Evolutionary conservation across 2,888 invertebrate species (phyloP).

Genomic region (Scaptomyza caliginosa): DNA sequence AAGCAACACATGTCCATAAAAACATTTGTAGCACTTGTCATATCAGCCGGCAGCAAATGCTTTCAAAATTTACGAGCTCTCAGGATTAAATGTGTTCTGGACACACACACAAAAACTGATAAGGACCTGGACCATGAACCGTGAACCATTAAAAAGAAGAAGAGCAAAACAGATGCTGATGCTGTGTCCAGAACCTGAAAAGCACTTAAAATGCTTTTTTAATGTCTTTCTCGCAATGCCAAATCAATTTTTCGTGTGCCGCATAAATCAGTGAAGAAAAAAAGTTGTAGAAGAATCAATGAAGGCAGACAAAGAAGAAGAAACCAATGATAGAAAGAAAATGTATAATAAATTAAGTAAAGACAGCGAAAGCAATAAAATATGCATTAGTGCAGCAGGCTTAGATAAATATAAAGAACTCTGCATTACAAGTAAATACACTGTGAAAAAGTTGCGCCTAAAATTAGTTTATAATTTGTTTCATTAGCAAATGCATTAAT

Average conservation of each 20-base stretch:
- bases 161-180: constrained; percentile 8
- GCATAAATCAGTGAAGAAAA: constrained; percentile 56
- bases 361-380: constrained; percentile 43
- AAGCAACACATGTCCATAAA: constrained; percentile 72
- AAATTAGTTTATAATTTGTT: constrained; percentile 54
- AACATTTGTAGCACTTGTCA: constrained; percentile 70
- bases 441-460: not conserved
- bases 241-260: constrained; percentile 62
- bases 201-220: constrained; percentile 44
- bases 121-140: constrained; percentile 42
- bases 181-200: constrained; percentile 21
- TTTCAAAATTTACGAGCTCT: constrained; percentile 54
- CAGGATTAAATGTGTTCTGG: constrained; percentile 34
- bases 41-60: constrained; percentile 51
- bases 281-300: constrained; percentile 38
- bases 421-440: not conserved
- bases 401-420: constrained; percentile 11
- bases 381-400: constrained; percentile 39
- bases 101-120: constrained; percentile 29
- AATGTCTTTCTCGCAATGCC: constrained; percentile 40
- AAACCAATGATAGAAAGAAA: constrained; percentile 44
- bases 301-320: constrained; percentile 23
- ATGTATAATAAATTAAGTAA: constrained; percentile 51
- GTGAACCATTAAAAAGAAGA: not conserved
- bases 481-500: constrained; percentile 55